Base-by-base conservation (phyloP, 2,797 vertebrate species). In the Lindbergichthys nudifrons region DNA sequence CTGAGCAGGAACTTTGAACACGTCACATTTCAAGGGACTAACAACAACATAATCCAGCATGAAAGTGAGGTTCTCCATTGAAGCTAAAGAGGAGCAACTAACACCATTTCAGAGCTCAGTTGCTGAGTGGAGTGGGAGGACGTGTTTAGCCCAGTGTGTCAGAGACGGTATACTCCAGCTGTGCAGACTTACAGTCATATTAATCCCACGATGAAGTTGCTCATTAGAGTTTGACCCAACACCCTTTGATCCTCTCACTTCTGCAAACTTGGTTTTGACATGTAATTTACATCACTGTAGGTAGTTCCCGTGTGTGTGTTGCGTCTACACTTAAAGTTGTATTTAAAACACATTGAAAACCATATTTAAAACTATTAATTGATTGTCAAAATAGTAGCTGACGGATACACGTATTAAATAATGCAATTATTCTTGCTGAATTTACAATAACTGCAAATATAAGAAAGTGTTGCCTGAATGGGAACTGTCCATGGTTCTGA, bases 201-300 rank as follows among this genome's bases (percentile, higher is more conserved):
- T 72, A 70, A 79, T 85, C 46, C 53, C 36, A 48, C 59, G 58
- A 56, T 56, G 53, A 70, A 80, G 65, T 30, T 63, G 59, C 83
- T 89, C 71, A 75, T 88, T 88, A 88, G 32, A 83, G 53, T 53
- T 59, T 83, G 75, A 84, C 77, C 73, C 75, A 30, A 32, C 73
- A 21, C 52, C 32, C 65, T 86, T 64, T 85, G 77, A 71, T 88
- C 63, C 75, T 48, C 51, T 54, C 73, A 7, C 21, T 51, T 12
- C 61, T 19, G 32, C 42, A 43, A 6, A 51, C 30, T 48, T 56
- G 16, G 8, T 41, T 70, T 18, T 58, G 53, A 85, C 39, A 41
- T 51, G 10, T 47, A 23, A 53, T 57, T 15, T 10, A 5, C 65
- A 19, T 79, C 43, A 4, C 70, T 50, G 66, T 70, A 56, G 70